A percentile compares a stretch with the other conserved stretches of the same genome.
Conservation (phyloP, 2,888 invertebrate species). For the Xestia ashworthii region DNA sequence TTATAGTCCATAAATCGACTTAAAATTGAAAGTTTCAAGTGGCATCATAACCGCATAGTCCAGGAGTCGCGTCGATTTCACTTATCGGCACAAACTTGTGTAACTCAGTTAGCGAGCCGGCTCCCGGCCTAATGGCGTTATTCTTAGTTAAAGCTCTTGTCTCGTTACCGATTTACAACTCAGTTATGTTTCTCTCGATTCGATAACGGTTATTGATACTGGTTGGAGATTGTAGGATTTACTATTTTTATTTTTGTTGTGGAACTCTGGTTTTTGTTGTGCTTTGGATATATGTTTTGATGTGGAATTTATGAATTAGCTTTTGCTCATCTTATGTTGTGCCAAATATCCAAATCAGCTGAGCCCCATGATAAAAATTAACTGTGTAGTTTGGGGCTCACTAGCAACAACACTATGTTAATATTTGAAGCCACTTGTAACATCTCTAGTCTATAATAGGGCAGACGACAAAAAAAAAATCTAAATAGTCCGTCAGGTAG, state of each 20-base stretch:
- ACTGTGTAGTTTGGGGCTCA: too few species aligned
- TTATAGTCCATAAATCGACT: slow-evolving; percentile 54
- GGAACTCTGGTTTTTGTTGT: neutral
- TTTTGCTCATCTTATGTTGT: too few species aligned
- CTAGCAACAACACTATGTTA: too few species aligned
- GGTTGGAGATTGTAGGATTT: slow-evolving; percentile 20
- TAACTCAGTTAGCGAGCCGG: slow-evolving; percentile 80
- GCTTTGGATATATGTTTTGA: neutral
- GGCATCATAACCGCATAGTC: slow-evolving; percentile 70
- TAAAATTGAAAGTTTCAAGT: slow-evolving; percentile 65
- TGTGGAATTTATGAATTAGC: neutral
- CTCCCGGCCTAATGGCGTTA: slow-evolving; percentile 80
- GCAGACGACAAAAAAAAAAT: too few species aligned
- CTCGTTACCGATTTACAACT: slow-evolving; percentile 81
- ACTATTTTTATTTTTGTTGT: neutral
- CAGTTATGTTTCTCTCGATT: slow-evolving; percentile 74
- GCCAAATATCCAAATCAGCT: too few species aligned
- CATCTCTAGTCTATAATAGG: too few species aligned
- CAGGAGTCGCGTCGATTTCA: slow-evolving; percentile 76
- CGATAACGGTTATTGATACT: slow-evolving; percentile 63
- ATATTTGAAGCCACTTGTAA: too few species aligned
- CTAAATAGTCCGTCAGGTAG: too few species aligned
- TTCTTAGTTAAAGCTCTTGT: slow-evolving; percentile 77
- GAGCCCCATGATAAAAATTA: too few species aligned
- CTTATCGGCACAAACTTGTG: slow-evolving; percentile 83